Conservation (phyloP, 2,888 invertebrate genomes). For the Odontocolon sp. region DNA sequence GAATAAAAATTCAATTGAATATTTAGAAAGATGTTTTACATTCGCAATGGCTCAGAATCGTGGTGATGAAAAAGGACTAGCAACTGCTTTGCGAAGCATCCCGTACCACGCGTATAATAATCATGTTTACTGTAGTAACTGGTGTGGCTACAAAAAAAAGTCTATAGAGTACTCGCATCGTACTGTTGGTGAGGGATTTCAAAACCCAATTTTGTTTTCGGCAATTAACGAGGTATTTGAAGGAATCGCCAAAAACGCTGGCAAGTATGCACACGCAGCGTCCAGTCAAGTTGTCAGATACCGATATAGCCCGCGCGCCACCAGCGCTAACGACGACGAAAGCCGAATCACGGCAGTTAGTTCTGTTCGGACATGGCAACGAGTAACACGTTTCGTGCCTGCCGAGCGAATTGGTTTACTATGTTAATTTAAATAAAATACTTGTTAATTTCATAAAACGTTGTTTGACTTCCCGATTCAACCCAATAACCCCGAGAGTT, state of each 20-base stretch:
- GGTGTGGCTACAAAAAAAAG: constrained; percentile 16
- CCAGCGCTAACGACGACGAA: background rate
- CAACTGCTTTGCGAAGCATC: constrained; percentile 29
- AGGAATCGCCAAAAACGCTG: constrained; percentile 8
- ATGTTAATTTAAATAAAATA: background rate
- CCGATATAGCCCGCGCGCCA: background rate
- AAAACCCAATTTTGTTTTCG: background rate
- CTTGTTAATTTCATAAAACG: background rate
- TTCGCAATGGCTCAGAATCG: constrained; percentile 28
- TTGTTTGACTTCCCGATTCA: background rate
- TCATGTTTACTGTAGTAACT: constrained; percentile 32
- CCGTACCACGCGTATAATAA: constrained; percentile 36
- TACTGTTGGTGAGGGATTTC: constrained; percentile 13
- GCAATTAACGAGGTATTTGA: background rate
- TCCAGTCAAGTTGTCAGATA: constrained; percentile 3
- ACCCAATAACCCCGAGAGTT: background rate
- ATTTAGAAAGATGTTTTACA: constrained; percentile 35
- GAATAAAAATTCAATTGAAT: constrained; percentile 18
- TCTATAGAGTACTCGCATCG: background rate
- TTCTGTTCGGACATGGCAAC: background rate
- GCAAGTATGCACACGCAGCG: constrained; percentile 30
- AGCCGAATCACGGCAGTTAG: background rate
- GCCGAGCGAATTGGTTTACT: background rate
- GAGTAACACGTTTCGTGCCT: background rate
- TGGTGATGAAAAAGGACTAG: constrained; percentile 16